A percentile compares a stretch with the other conserved stretches of the same genome.
Conservation (phyloP, 23 tunicate species). For the Styela plicata region DNA sequence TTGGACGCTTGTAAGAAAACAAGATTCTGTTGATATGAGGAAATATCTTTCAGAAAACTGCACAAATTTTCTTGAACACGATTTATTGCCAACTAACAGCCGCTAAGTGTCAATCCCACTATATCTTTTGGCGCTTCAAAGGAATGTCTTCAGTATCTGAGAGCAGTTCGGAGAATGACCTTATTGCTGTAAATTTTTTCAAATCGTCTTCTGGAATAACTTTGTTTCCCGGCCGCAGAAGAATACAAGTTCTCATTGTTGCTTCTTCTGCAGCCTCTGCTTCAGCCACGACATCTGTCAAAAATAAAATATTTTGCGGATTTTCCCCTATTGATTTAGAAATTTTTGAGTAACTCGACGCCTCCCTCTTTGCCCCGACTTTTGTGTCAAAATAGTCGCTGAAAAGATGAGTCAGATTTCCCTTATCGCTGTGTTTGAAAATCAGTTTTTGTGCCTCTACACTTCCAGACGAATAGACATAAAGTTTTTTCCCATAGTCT, state of each 20-base stretch:
- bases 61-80: no score
- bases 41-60: no score
- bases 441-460: constrained; percentile 69
- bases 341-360: constrained; percentile 47
- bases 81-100: no score
- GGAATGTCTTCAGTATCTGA: neutral
- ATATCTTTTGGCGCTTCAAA: constrained; percentile 13
- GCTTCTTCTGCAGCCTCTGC: constrained; percentile 62
- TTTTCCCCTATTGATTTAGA: constrained; percentile 25
- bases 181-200: neutral
- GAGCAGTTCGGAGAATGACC: constrained; percentile 4
- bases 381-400: constrained; percentile 65
- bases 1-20: no score
- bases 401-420: constrained; percentile 44
- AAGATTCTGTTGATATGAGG: no score
- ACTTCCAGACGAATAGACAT: constrained; percentile 83
- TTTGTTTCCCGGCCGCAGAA: constrained; percentile 73
- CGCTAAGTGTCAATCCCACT: no score
- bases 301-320: constrained; percentile 50
- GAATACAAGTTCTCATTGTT: constrained; percentile 37
- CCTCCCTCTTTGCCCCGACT: constrained; percentile 46
- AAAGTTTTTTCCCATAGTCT: constrained; percentile 29
- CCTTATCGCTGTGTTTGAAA: constrained; percentile 41
- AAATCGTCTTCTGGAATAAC: constrained; percentile 3
- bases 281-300: constrained; percentile 65